Conservation (phyloP, 2,113 vertebrate genomes). For the Oncorhynchus mykiss region DNA sequence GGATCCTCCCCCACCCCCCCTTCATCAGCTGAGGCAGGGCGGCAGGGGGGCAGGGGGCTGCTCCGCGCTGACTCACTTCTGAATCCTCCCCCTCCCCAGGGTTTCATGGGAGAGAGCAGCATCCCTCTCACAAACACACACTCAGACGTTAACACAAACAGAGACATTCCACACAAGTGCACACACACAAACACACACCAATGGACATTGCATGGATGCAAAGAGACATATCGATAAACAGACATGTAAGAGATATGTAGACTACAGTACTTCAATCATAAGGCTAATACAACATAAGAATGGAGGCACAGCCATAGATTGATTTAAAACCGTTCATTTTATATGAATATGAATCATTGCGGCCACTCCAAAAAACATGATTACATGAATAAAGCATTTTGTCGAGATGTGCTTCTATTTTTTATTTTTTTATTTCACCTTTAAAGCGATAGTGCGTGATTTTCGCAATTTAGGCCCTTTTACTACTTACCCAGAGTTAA, state of each 20-base stretch:
- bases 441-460: too few relatives aligned
- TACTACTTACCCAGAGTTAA: too few relatives aligned
- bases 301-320: not conserved
- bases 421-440: too few relatives aligned
- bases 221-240: not conserved
- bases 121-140: slow-evolving; percentile 3
- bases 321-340: too few relatives aligned
- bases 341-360: too few relatives aligned
- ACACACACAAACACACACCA: not conserved
- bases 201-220: not conserved
- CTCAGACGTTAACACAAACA: slow-evolving; percentile 3
- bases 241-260: not conserved
- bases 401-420: too few relatives aligned
- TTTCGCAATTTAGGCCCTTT: too few relatives aligned
- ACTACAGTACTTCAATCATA: not conserved
- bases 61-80: slow-evolving; percentile 53
- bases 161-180: not conserved
- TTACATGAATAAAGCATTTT: too few relatives aligned
- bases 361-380: too few relatives aligned
- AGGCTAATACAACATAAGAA: not conserved
- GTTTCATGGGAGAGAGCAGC: slow-evolving; percentile 21
- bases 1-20: not conserved
- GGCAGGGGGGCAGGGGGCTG: slow-evolving; percentile 18
- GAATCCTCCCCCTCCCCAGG: slow-evolving; percentile 37
- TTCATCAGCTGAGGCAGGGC: not conserved